Percentiles rank a stretch among this genome's conserved stretches.
Evolutionary conservation across 35 echinoderm and acorn worm genomes (phyloP).

Genomic region (Apostichopus japonicus): DNA sequence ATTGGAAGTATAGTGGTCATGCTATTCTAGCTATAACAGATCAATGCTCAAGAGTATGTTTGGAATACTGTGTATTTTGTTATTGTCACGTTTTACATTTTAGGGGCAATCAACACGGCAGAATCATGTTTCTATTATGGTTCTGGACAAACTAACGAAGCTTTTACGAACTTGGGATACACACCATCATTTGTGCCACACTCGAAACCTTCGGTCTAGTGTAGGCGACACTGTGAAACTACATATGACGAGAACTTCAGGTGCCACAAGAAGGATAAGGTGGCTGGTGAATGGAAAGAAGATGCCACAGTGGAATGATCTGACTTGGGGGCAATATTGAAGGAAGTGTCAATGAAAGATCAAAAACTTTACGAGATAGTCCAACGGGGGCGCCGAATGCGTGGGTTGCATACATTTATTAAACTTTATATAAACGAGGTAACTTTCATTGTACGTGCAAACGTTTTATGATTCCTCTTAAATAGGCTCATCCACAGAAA

Average conservation of each 20-base stretch:
- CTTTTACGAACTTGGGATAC: not conserved
- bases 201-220: not conserved
- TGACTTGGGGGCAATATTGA: not conserved
- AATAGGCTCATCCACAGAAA: no score
- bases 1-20: no score
- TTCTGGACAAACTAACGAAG: not conserved
- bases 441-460: no score
- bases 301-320: not conserved
- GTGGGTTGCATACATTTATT: not conserved
- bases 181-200: not conserved
- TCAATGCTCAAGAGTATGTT: no score
- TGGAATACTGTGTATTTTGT: not conserved
- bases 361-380: slow-evolving; percentile 3
- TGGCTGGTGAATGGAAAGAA: not conserved
- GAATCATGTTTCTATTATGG: slow-evolving; percentile 6
- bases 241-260: not conserved
- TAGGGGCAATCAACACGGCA: not conserved
- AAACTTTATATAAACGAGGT: not conserved
- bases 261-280: not conserved
- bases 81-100: not conserved
- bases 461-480: no score
- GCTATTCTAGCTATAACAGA: no score
- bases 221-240: not conserved
- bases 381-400: not conserved
- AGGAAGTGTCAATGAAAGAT: not conserved